Evolutionary conservation across 2,113 vertebrate species (phyloP).

Genomic region (Leptobrachium leishanense): DNA sequence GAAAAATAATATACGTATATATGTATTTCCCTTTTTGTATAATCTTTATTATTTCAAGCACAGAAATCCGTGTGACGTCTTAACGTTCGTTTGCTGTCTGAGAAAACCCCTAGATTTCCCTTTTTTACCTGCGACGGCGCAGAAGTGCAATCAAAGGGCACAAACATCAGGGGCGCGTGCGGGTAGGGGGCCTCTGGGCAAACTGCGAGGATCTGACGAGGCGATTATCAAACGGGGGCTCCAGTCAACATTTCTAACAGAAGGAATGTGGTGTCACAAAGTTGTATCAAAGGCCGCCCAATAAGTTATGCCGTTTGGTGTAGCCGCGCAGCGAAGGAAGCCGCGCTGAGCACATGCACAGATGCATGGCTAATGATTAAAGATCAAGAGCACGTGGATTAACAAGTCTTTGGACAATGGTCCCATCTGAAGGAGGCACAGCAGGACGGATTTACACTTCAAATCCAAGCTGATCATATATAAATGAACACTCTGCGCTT

Average conservation of each 20-base stretch:
- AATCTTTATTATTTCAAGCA: too few species aligned
- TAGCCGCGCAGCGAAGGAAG: slow-evolving; percentile 35
- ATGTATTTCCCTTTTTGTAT: too few species aligned
- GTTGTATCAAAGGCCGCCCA: slow-evolving; percentile 33
- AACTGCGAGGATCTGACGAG: slow-evolving; percentile 22
- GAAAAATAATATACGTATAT: too few species aligned
- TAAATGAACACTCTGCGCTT: slow-evolving; percentile 8
- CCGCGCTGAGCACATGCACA: neutral
- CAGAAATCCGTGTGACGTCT: too few species aligned
- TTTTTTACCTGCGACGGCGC: neutral
- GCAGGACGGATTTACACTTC: slow-evolving; percentile 9
- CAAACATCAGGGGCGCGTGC: neutral
- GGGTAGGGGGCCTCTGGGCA: slow-evolving; percentile 25
- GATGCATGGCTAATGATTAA: slow-evolving; percentile 4
- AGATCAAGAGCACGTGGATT: slow-evolving; percentile 3
- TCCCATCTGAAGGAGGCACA: neutral
- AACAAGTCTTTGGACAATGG: neutral
- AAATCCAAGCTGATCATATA: neutral
- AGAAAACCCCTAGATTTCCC: too few species aligned
- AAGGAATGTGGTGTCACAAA: slow-evolving; percentile 35
- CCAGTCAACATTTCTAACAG: slow-evolving; percentile 14
- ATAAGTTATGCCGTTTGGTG: slow-evolving; percentile 44
- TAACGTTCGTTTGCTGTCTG: too few species aligned
- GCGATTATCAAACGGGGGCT: slow-evolving; percentile 15
- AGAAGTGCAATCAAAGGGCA: neutral